Evolutionary conservation across 2,113 vertebrate genomes (phyloP), one percentile per base, ranked within the genome.

Genomic region (Enhydra lutris): DNA sequence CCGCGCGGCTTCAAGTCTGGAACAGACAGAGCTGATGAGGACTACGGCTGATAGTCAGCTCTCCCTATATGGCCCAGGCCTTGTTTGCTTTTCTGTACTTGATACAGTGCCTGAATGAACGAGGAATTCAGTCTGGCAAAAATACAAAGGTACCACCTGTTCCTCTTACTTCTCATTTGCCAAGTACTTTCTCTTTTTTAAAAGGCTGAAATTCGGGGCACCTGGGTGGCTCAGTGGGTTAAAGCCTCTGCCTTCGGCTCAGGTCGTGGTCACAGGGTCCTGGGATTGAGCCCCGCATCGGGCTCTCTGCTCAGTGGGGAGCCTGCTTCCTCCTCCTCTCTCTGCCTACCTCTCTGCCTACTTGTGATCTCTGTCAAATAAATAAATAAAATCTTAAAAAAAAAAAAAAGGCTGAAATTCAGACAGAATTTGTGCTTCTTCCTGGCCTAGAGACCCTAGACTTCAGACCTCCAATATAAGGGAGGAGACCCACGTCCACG

Each of bases 1-100:
- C 99, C 99, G 9, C 99, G 99, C 17, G 99, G 99, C 96, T 99
- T 99, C 97, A 99, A 97, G 84, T 99, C 99, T 99, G 98, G 1
- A 94, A 84, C 31, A 74, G 42, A 98, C 7, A 98, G n/a, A 57
- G 50, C 3, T 18, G 1, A 12, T 7, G 55, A 39, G 52, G 65
- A 26, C 55, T 4, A 65, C n/a, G 23, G 89, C 39, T 45, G 8
- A 23, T 0, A 21, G 13, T 24, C 14, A 21, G n/a, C 76, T 4
- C 26, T 76, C 59, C 29, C 18, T 5, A 55, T 10, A 57, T 3
- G 13, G 71, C 45, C 12, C 47, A 13, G 34, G 50, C 42, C 3
- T 2, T 47, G 14, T 55, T 47, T 45, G 24, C 55, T 83, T 78
- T 69, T 59, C 85, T 83, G 61, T 11, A 17, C 39, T 86, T 74